Evolutionary conservation across 2,888 invertebrate genomes (phyloP).

Genomic region (Biston betularia): DNA sequence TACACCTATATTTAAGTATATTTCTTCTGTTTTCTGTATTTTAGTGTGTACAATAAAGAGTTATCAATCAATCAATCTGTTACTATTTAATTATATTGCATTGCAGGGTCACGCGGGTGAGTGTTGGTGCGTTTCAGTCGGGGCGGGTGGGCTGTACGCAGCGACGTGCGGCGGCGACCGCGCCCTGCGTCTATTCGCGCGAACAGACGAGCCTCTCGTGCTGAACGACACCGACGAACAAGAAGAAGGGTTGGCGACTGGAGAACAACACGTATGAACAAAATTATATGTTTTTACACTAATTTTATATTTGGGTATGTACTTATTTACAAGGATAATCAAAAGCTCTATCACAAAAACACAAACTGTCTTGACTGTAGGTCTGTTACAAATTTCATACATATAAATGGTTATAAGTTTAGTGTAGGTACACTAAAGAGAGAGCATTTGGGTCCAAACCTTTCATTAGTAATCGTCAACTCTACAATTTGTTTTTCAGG

Average conservation of each 20-base stretch:
- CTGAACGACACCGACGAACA: conserved; percentile 96
- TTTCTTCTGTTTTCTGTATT: too few relatives aligned
- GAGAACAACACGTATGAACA: conserved; percentile 82
- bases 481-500: conserved; percentile 49
- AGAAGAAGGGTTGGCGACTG: conserved; percentile 92
- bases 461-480: not conserved
- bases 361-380: too few relatives aligned
- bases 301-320: not conserved
- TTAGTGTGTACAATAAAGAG: too few relatives aligned
- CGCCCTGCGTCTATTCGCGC: conserved; percentile 94
- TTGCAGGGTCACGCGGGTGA: conserved; percentile 93
- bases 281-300: not conserved
- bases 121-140: conserved; percentile 91
- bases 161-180: conserved; percentile 95
- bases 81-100: not conserved
- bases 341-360: too few relatives aligned
- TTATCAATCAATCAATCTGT: not conserved
- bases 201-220: conserved; percentile 95
- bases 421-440: not conserved
- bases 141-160: conserved; percentile 92
- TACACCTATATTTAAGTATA: too few relatives aligned
- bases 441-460: not conserved
- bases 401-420: not conserved
- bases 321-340: too few relatives aligned
- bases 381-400: too few relatives aligned